Conservation (phyloP, 2,113 vertebrate genomes). For the Podarcis cretensis region DNA sequence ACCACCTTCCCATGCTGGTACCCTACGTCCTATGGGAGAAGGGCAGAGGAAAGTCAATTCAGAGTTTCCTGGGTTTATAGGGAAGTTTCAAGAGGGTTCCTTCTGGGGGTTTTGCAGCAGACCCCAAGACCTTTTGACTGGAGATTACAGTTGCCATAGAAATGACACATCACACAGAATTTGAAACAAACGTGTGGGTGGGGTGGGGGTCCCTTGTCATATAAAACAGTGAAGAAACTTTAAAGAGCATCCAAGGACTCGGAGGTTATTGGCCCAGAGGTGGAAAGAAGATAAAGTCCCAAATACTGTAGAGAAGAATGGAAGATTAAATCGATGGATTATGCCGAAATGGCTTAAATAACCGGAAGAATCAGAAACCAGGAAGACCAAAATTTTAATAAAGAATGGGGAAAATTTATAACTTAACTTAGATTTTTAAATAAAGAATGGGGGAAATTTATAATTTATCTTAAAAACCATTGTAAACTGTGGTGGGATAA, state of each 20-base stretch:
- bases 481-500: too few species aligned
- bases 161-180: neutral
- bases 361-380: too few species aligned
- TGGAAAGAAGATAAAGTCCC: too few species aligned
- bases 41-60: neutral
- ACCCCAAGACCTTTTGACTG: neutral
- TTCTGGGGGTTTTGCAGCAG: neutral
- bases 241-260: neutral
- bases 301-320: too few species aligned
- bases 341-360: too few species aligned
- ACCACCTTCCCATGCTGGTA: constrained; percentile 90
- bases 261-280: too few species aligned
- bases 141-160: neutral
- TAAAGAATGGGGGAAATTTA: too few species aligned
- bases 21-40: constrained; percentile 84
- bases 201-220: neutral
- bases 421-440: too few species aligned
- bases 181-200: neutral
- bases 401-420: too few species aligned
- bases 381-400: too few species aligned
- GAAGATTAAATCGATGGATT: too few species aligned
- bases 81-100: neutral
- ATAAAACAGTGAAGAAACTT: neutral
- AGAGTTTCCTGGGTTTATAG: neutral
- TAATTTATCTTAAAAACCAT: too few species aligned